Base-by-base conservation (phyloP, 2,797 vertebrate genomes). In the Lacerta bilineata region DNA sequence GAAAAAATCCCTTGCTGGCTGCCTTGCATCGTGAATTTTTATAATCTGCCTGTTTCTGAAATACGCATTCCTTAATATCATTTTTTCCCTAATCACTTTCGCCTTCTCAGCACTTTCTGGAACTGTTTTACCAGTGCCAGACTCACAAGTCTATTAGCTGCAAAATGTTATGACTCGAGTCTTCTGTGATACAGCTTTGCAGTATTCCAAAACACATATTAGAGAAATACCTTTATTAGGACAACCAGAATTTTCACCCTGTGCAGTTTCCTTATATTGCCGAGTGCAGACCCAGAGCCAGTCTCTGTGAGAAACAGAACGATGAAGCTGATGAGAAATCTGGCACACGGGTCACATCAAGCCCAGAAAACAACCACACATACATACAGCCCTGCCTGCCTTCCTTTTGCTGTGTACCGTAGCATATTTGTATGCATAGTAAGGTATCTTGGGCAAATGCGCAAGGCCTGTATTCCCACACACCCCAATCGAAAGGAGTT, bases 321-420 rank as follows among this genome's bases (percentile, higher is more conserved):
- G 72, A 83, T 84, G 41, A 86, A 79, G 84, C 90, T 89, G 50
- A 91, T 91, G 66, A 86, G 84, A 85, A 36, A 78, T 76, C 29
- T 29, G 13, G 78, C 43, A 27, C 66, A n/a, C 20, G 75, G 36
- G 84, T 76, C 59, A 27, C 61, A 74, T 39, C 23, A 59, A 41
- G 55, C 36, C 39, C 61, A 41, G 33, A 59, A 82, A 86, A 64
- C 76, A 43, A 46, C 46, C 0, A 8, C 83, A 72, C 41, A 33
- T 10, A 10, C 25, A 4, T 27, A 25, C 17, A 39, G 7, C 66
- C 20, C 33, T 46, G n/a, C 41, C 39, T 82, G 41, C 23, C 8
- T 64, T 55, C 50, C 13, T 29, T 36, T 46, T 75, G 39, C 39
- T 82, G 5, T 46, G n/a, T 20, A 82, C 3, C 27, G 29, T 59